Conservation (phyloP, 2,113 vertebrate genomes). For the Proterorhinus semilunaris region DNA sequence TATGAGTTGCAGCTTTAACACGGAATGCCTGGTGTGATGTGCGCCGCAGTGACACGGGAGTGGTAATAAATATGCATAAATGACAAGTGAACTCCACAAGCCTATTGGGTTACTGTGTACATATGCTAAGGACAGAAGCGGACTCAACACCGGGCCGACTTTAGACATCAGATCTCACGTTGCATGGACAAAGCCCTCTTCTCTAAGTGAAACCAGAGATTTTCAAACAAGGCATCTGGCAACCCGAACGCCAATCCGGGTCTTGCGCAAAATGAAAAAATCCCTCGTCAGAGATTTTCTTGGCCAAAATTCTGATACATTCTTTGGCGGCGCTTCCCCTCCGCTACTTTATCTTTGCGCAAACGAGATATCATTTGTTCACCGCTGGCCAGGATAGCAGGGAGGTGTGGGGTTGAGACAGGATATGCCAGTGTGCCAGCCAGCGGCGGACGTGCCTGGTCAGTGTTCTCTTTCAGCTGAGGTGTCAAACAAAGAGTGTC, state of each 20-base stretch:
- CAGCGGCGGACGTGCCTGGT: conserved; percentile 61
- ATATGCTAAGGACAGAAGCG: conserved; percentile 38
- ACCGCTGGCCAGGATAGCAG: conserved; percentile 27
- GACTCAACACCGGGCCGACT: conserved; percentile 24
- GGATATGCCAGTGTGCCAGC: conserved; percentile 67
- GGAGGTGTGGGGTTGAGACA: conserved; percentile 53
- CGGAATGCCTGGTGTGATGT: conserved; percentile 13
- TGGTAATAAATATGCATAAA: conserved; percentile 45
- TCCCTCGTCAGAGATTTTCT: conserved; percentile 47
- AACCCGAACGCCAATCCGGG: conserved; percentile 59
- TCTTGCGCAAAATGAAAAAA: conserved; percentile 74
- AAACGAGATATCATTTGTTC: conserved; percentile 48
- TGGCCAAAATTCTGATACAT: conserved; percentile 70
- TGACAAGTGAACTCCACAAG: conserved; percentile 42
- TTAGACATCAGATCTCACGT: conserved; percentile 25
- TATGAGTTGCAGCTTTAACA: conserved; percentile 35
- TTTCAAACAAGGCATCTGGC: conserved; percentile 64
- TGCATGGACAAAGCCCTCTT: conserved; percentile 62
- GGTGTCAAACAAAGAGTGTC: conserved; percentile 76
- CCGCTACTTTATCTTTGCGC: conserved; percentile 42
- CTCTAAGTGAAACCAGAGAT: conserved; percentile 65
- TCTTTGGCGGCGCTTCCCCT: conserved; percentile 31
- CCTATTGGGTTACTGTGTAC: conserved; percentile 47
- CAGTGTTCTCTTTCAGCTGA: conserved; percentile 67
- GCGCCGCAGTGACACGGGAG: conserved; percentile 9